These are phyloP conservation scores for Norana najaformis DNA, from an alignment of 2,888 invertebrate genomes.

Conservation along the genomic window DNA sequence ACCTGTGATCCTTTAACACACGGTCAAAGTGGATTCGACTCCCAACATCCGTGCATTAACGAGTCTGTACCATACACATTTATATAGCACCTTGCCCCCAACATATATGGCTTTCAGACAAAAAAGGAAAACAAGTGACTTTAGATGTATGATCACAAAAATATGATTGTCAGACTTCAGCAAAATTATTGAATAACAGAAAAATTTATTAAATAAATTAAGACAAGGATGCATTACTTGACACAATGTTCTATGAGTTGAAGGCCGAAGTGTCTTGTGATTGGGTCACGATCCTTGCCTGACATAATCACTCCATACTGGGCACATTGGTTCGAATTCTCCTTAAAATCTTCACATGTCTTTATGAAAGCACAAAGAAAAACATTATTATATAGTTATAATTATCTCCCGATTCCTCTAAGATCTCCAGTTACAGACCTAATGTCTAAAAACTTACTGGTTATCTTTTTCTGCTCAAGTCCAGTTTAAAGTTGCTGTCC, in stretches of 20 bases:
- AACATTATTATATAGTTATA: neutral
- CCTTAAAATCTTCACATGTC: slow-evolving; percentile 72
- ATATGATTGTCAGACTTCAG: neutral
- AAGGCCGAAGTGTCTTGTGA: slow-evolving; percentile 86
- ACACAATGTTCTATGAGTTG: slow-evolving; percentile 91
- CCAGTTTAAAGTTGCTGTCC: too few relatives aligned
- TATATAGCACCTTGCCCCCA: neutral
- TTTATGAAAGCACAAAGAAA: neutral
- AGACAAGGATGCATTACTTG: slow-evolving; percentile 67
- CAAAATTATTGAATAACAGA: neutral
- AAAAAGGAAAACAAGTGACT: neutral
- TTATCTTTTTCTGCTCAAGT: too few relatives aligned
- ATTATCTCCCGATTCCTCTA: too few relatives aligned
- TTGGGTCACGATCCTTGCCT: slow-evolving; percentile 74
- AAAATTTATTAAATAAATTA: neutral
- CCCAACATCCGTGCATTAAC: too few relatives aligned
- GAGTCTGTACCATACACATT: too few relatives aligned
- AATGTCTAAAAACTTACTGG: too few relatives aligned
- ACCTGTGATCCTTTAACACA: too few relatives aligned
- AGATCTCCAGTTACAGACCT: too few relatives aligned
- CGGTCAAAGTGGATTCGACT: too few relatives aligned
- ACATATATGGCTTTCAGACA: neutral
- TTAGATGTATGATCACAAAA: neutral
- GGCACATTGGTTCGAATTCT: slow-evolving; percentile 83
- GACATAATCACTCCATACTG: slow-evolving; percentile 82